Conservation (phyloP, 2,888 invertebrate genomes). For the Andrena chrysosceles region DNA sequence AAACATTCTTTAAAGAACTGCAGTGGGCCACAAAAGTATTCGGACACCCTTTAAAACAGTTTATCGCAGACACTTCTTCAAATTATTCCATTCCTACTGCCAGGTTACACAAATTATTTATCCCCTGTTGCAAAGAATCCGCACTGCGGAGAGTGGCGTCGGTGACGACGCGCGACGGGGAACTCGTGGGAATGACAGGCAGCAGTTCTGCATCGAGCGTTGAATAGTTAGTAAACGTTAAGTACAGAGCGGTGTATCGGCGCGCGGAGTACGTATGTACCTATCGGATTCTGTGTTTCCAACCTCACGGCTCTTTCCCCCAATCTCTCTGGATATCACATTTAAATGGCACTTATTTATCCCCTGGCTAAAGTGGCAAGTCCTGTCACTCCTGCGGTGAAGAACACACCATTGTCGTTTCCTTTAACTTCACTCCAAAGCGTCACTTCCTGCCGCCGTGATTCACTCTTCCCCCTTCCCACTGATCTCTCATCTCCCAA, state of each 20-base stretch:
- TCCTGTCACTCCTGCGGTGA: slow-evolving; percentile 64
- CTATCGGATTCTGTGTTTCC: slow-evolving; percentile 66
- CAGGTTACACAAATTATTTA: slow-evolving; percentile 23
- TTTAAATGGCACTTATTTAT: slow-evolving; percentile 75
- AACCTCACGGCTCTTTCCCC: slow-evolving; percentile 41
- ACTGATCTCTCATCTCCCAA: slow-evolving; percentile 37
- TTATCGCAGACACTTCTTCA: no score
- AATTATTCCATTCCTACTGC: neutral
- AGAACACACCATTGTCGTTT: slow-evolving; percentile 60
- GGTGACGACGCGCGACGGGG: slow-evolving; percentile 25
- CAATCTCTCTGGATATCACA: slow-evolving; percentile 70
- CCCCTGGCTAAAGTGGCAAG: slow-evolving; percentile 68
- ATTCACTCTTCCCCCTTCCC: slow-evolving; percentile 39
- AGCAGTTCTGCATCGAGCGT: slow-evolving; percentile 46
- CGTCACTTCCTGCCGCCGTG: slow-evolving; percentile 60
- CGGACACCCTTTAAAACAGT: no score
- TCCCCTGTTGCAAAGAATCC: slow-evolving; percentile 20
- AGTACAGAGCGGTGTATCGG: slow-evolving; percentile 73
- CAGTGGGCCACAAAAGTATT: no score
- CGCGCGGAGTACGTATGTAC: slow-evolving; percentile 59
- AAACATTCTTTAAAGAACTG: no score
- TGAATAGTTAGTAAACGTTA: slow-evolving; percentile 75
- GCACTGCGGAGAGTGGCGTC: neutral
- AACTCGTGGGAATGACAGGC: slow-evolving; percentile 66
- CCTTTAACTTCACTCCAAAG: slow-evolving; percentile 57